These are phyloP conservation scores for Threskiornis aethiopicus DNA, from an alignment of 2,797 vertebrate genomes.

Conservation along the genomic window DNA sequence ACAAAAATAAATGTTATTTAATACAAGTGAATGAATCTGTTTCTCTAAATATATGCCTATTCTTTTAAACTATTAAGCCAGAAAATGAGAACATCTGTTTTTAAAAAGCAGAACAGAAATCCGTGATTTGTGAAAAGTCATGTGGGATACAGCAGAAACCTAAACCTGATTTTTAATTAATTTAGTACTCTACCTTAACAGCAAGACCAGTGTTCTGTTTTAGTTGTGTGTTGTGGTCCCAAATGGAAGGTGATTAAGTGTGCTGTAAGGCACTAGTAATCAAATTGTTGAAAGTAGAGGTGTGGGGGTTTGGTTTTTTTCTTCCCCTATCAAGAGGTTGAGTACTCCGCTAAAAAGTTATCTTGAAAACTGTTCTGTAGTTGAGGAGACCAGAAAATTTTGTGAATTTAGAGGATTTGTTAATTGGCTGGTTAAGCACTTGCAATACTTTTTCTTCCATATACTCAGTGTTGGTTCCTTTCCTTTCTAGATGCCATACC, in stretches of 20 bases:
- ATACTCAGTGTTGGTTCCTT: background rate
- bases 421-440: background rate
- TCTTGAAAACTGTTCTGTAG: background rate
- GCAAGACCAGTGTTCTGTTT: background rate
- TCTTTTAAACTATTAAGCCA: background rate
- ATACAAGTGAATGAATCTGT: background rate
- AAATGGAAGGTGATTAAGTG: background rate
- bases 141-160: background rate
- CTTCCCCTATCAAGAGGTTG: background rate
- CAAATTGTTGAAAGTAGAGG: background rate
- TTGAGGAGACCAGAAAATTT: background rate
- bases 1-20: background rate
- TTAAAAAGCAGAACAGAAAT: background rate
- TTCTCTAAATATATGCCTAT: background rate
- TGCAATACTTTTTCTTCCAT: background rate
- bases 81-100: background rate
- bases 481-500: conserved; percentile 90
- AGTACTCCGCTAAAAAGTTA: background rate
- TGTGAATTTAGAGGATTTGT: background rate
- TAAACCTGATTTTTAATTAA: background rate
- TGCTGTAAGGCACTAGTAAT: background rate
- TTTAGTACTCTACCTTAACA: background rate
- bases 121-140: background rate
- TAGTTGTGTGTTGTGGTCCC: fast-evolving
- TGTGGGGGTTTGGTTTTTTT: no score